Base-by-base conservation (phyloP, 2,888 invertebrate genomes). In the Steromphala cineraria region DNA sequence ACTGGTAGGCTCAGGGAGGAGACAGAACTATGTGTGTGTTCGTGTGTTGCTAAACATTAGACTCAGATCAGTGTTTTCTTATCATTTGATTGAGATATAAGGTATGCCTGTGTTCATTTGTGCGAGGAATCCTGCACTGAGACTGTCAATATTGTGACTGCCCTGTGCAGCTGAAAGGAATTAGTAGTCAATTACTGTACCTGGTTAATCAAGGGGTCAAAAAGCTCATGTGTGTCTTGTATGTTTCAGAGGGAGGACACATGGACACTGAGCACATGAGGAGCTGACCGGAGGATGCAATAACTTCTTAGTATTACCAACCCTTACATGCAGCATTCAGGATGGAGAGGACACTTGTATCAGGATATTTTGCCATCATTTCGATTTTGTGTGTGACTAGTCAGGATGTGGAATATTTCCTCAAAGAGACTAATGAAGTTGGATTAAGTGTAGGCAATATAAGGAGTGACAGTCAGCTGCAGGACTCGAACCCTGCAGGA, bases 41-140 rank as follows among this genome's bases (percentile, higher is more conserved):
- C 71, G 71, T 71, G 71, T 71, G 40, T 71, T 40, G 40, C 71
- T 71, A 71, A 36, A 71, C 71, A 71, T 71, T 71, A 71, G 31
- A 19, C 71, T 71, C 31, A 4, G 36, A 31, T 17, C 10, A 36
- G 71, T 71, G 71, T 71, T 71, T 71, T 71, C 71, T n/a, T 71
- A 71, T 71, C 71, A 71, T 71, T 24, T 71, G 40, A 71, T 56
- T 71, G 71, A 71, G 71, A 19, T 40, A 40, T 15, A 13, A 71
- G 71, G 71, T 71, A 71, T 71, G 71, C 24, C 71, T 71, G 71
- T 71, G 71, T 71, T 36, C 71, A 71, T 71, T 71, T 71, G 71
- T 71, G 19, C 13, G 31, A 7, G n/a, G 19, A 31, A n/a, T 36
- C 71, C 36, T 28, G 28, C 19, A 36, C 71, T 10, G 7, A 36